These are phyloP conservation scores for Chamaea fasciata DNA, from an alignment of 2,113 vertebrate species.

Conservation along the genomic window DNA sequence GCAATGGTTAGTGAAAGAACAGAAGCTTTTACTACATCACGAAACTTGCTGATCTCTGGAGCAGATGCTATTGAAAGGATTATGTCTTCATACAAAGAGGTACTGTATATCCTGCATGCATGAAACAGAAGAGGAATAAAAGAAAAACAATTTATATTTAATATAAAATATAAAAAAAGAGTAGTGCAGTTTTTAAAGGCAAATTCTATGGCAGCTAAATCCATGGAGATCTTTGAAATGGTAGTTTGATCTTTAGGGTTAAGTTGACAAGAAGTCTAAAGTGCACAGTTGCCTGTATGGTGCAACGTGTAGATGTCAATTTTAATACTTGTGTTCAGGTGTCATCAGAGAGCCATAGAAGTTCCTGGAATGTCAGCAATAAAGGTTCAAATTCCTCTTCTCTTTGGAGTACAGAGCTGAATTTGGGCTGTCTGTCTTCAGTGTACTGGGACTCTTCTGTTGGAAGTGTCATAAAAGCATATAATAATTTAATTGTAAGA, in stretches of 20 bases:
- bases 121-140: not conserved
- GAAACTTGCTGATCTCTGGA: conserved; percentile 90
- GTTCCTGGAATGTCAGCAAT: not conserved
- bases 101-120: conserved; percentile 45
- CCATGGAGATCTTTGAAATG: not conserved
- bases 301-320: not conserved
- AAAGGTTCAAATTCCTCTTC: not conserved
- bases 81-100: conserved; percentile 99
- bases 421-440: not conserved
- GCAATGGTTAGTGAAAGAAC: conserved; percentile 95
- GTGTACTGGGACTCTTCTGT: not conserved
- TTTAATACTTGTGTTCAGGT: not conserved
- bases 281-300: not conserved
- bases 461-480: not conserved
- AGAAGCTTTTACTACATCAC: conserved; percentile 96
- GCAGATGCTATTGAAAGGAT: conserved; percentile 98
- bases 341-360: not conserved
- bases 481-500: not conserved
- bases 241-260: not conserved
- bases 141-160: not conserved
- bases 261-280: not conserved
- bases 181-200: not conserved
- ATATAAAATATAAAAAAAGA: not conserved
- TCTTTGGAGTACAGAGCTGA: not conserved
- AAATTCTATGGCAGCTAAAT: not conserved